Evolutionary conservation across 2,888 invertebrate species (phyloP), one percentile per base, ranked within the genome.

Genomic region (Drosophila nr. perissopoda): DNA sequence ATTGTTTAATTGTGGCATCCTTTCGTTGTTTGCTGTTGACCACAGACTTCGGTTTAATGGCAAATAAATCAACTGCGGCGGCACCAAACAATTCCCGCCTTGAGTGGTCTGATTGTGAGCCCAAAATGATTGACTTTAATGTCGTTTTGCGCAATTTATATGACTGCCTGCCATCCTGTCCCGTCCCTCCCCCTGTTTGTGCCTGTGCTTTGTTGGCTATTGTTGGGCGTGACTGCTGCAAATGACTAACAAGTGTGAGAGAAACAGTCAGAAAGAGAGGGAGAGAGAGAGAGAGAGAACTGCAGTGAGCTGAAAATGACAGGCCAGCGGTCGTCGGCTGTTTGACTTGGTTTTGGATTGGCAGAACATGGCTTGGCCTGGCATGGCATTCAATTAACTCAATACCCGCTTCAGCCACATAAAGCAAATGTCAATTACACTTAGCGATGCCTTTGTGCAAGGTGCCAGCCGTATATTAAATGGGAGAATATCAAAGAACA

Each of bases 41-140:
- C 63, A 46, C 68, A 57, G 53, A 62, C 79, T 75, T 53, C 56
- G 38, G 42, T 49, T 46, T 76, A 85, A 86, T 81, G 79, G 57
- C 63, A 72, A 77, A 85, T 88, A 88, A 83, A 86, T 88, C 79
- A 88, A 61, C 70, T 72, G 71, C 70, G 67, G 77, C 83, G 76
- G 38, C 52, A 16, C 53, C 64, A 46, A 42, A 46, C 40, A 46
- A 31, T 57, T 33, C 16, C 33, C 25, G 27, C 11, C 36, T 18
- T 29, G 29, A 18, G 27, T n/a, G 38, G 13, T 6, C 33, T 49
- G 51, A 51, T 42, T 54, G 53, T 65, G 61, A 70, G 66, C 70
- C 61, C 66, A 59, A 85, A 86, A 79, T 86, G 74, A 85, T 85
- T 81, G 77, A 81, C 81, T 85, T 86, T 85, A 88, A 86, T 88